Conservation (phyloP, 2,888 invertebrate species). For the Crossocerus cetratus region DNA sequence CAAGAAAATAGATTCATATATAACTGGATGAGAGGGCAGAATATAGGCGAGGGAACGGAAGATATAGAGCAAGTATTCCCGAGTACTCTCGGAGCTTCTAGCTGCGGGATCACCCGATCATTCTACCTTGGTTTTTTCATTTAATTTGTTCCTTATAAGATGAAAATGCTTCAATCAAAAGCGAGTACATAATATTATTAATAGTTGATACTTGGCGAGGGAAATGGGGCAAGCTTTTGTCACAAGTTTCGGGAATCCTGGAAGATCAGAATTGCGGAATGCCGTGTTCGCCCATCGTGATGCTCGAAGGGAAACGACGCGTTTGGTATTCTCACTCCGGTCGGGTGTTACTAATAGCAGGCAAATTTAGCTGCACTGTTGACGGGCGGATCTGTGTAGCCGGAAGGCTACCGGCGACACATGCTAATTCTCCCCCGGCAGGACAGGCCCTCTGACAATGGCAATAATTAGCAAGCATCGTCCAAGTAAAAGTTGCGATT, state of each 20-base stretch:
- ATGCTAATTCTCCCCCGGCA: conserved; percentile 27
- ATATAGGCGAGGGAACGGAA: no score
- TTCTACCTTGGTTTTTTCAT: no score
- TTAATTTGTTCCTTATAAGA: conserved; percentile 7
- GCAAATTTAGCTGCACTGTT: conserved; percentile 51
- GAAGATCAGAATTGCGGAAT: no score
- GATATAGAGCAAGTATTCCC: no score
- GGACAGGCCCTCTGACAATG: conserved; percentile 35
- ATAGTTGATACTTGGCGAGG: no score
- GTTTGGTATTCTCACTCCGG: conserved; percentile 57
- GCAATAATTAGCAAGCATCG: conserved; percentile 47
- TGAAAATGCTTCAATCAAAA: conserved; percentile 10
- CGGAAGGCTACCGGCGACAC: conserved; percentile 39
- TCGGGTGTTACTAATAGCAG: conserved; percentile 55
- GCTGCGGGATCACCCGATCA: no score
- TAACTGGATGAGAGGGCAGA: no score
- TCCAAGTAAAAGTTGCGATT: conserved; percentile 17
- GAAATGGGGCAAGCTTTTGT: no score
- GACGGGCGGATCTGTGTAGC: conserved; percentile 26
- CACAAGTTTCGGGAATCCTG: no score
- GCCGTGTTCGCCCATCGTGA: conserved; percentile 9
- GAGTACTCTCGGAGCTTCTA: no score
- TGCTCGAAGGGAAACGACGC: conserved; percentile 41
- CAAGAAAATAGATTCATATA: no score
- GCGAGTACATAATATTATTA: no score